Conservation (phyloP, 2,797 vertebrate genomes). For the Alosa sapidissima region DNA sequence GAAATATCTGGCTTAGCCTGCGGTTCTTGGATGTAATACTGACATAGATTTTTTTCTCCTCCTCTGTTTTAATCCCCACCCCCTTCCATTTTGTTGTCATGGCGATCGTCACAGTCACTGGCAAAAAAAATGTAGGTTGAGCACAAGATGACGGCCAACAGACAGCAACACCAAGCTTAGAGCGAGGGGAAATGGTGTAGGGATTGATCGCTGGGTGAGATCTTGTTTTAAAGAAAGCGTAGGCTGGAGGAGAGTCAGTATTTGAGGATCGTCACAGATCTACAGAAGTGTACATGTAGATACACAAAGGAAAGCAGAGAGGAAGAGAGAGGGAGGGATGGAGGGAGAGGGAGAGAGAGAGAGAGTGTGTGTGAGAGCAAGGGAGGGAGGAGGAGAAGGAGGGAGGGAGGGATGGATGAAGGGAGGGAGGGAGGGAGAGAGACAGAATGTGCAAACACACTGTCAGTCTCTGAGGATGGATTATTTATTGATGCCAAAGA, state of each 20-base stretch:
- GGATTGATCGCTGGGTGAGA: neutral
- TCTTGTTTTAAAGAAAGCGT: neutral
- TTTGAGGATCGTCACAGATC: neutral
- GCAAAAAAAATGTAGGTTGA: constrained; percentile 5
- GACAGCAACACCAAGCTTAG: neutral
- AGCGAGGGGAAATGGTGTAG: neutral
- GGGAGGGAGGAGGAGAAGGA: neutral
- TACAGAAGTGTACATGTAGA: neutral
- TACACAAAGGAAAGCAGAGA: neutral
- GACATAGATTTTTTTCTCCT: constrained; percentile 6
- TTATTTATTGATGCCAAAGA: constrained; percentile 29
- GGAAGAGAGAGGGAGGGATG: neutral
- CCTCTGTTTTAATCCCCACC: neutral
- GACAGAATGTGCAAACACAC: constrained; percentile 22
- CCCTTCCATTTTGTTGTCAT: neutral
- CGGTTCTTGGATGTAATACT: constrained; percentile 2
- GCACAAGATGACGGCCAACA: neutral
- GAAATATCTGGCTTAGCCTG: constrained; percentile 9
- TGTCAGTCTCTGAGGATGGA: constrained; percentile 7
- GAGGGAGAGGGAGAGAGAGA: neutral
- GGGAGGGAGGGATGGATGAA: neutral
- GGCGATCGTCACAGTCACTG: neutral
- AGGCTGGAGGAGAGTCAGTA: neutral
- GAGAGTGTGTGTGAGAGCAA: neutral
- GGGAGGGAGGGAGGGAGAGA: neutral